Conservation (phyloP, 1,140 invertebrate species). For the Akabosia matsudoensis region DNA sequence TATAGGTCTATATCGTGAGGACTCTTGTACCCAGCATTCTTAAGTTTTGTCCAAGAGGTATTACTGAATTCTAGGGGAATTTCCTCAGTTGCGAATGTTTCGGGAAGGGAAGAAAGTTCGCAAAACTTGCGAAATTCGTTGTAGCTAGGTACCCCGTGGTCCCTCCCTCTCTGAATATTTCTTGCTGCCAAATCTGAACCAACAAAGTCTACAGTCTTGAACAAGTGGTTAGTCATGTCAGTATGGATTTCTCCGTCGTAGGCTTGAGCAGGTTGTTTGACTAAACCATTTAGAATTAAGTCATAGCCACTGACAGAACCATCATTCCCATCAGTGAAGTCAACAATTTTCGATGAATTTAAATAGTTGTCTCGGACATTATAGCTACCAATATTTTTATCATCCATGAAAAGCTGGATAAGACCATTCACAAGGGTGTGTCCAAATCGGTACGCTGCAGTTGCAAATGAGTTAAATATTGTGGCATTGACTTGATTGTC, state of each 20-base stretch:
- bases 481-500: conserved; percentile 69
- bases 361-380: conserved; percentile 31
- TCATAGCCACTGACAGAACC: background rate
- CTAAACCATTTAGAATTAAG: conserved; percentile 10
- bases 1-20: conserved; percentile 57
- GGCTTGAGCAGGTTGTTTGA: conserved; percentile 28
- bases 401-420: conserved; percentile 19
- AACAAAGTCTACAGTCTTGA: conserved; percentile 19
- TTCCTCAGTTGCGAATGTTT: conserved; percentile 57
- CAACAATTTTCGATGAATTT: conserved; percentile 44
- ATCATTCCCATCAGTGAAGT: background rate
- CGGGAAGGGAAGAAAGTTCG: background rate
- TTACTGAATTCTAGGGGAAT: conserved; percentile 22
- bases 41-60: conserved; percentile 48
- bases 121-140: background rate
- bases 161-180: conserved; percentile 57
- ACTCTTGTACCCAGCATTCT: conserved; percentile 51
- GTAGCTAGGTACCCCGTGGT: conserved; percentile 49
- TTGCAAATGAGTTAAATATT: conserved; percentile 75
- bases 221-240: conserved; percentile 29
- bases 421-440: conserved; percentile 57
- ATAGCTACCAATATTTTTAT: conserved; percentile 1
- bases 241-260: conserved; percentile 16
- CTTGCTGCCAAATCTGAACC: conserved; percentile 1
- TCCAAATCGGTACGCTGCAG: conserved; percentile 64